Evolutionary conservation across 2,113 vertebrate species (phyloP).

Genomic region (Catharus minimus): DNA sequence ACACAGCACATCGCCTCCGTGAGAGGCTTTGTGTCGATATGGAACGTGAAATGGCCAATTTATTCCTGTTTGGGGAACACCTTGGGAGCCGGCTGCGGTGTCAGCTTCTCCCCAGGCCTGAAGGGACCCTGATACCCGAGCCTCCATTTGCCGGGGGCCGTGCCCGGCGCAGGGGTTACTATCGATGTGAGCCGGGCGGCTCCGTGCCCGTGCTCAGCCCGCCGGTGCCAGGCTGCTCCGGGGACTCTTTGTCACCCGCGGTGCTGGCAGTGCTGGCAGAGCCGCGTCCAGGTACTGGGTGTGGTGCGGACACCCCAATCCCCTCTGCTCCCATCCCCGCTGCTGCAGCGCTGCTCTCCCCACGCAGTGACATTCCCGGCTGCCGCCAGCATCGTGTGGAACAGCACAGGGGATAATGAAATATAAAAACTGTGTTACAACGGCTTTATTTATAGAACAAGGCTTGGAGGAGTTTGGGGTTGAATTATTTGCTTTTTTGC

Average conservation of each 20-base stretch:
- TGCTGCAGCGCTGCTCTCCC: background rate
- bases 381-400: background rate
- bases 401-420: background rate
- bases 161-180: background rate
- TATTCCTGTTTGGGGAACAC: background rate
- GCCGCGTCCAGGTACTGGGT: background rate
- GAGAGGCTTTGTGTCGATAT: background rate
- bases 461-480: background rate
- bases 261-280: background rate
- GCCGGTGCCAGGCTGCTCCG: background rate
- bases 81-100: background rate
- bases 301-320: background rate
- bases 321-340: fast-evolving
- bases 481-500: background rate
- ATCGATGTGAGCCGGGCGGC: fast-evolving
- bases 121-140: background rate
- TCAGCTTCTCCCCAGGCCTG: background rate
- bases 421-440: background rate
- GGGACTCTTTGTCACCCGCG: background rate
- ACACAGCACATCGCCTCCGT: background rate
- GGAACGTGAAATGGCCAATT: background rate
- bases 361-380: background rate
- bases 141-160: background rate
- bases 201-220: background rate
- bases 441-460: conserved; percentile 32